These are phyloP conservation scores for Subanguina moxae DNA, from an alignment of 1,140 invertebrate genomes.

Conservation along the genomic window DNA sequence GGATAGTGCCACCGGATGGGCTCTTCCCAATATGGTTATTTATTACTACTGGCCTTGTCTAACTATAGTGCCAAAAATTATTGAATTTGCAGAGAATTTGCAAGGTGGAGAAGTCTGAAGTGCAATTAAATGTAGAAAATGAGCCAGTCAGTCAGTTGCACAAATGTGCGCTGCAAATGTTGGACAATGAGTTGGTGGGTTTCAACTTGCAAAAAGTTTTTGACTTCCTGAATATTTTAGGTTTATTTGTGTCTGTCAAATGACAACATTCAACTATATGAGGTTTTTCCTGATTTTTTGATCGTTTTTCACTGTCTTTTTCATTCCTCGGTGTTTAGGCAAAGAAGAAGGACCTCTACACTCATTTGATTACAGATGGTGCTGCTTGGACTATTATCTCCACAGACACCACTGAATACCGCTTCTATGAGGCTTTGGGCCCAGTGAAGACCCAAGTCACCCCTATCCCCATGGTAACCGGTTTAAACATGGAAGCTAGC, in stretches of 20 bases:
- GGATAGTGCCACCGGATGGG: constrained; percentile 97
- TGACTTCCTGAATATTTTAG: constrained; percentile 83
- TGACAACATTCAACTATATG: constrained; percentile 97
- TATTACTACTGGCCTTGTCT: neutral
- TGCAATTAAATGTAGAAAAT: constrained; percentile 74
- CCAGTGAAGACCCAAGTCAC: constrained; percentile 75
- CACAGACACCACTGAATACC: constrained; percentile 97
- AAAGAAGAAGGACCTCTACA: constrained; percentile 92
- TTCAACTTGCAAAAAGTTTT: constrained; percentile 95
- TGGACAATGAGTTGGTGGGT: constrained; percentile 88
- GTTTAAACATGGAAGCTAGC: constrained; percentile 64
- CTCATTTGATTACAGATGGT: constrained; percentile 97
- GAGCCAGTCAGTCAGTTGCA: constrained; percentile 92
- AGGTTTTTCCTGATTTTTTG: constrained; percentile 63
- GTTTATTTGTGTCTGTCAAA: constrained; percentile 98
- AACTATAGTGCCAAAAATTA: constrained; percentile 65
- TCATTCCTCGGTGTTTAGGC: constrained; percentile 64
- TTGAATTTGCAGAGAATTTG: constrained; percentile 75
- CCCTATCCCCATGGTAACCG: constrained; percentile 89
- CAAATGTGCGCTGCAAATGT: constrained; percentile 98
- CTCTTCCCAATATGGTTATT: constrained; percentile 76
- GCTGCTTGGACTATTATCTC: constrained; percentile 99
- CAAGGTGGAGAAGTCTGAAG: constrained; percentile 98
- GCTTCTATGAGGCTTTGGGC: constrained; percentile 98
- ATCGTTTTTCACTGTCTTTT: neutral